Percentiles rank a stretch among this genome's conserved stretches.
These are phyloP conservation scores for Thymelicus acteon DNA, from an alignment of 2,888 invertebrate species.

Conservation along the genomic window DNA sequence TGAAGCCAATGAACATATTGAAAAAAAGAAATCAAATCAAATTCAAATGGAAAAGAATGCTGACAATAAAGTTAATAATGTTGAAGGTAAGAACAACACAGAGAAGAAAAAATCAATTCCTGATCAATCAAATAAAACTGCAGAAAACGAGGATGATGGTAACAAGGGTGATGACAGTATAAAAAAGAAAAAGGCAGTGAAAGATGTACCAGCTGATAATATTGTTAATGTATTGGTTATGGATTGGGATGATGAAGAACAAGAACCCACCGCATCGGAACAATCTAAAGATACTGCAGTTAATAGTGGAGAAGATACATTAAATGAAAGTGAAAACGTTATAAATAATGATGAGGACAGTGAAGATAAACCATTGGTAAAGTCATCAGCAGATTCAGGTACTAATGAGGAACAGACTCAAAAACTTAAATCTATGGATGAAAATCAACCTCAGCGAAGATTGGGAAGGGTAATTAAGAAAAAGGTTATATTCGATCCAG, in stretches of 20 bases:
- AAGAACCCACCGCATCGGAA: constrained; percentile 52
- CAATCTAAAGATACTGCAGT: constrained; percentile 38
- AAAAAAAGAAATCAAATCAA: constrained; percentile 43
- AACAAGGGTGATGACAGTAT: constrained; percentile 39
- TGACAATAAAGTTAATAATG: constrained; percentile 38
- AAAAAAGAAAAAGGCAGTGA: constrained; percentile 38
- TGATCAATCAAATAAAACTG: constrained; percentile 40
- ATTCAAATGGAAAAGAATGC: constrained; percentile 38
- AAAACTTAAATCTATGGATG: constrained; percentile 61
- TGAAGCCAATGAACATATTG: constrained; percentile 6
- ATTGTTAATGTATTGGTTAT: constrained; percentile 82
- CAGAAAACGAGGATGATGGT: constrained; percentile 38
- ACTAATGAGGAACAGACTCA: constrained; percentile 54
- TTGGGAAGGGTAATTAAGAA: constrained; percentile 87
- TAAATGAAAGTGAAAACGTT: constrained; percentile 52
- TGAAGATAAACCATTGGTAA: constrained; percentile 49
- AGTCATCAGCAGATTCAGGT: constrained; percentile 55
- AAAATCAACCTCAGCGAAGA: constrained; percentile 67
- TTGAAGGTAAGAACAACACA: constrained; percentile 44
- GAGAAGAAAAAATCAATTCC: constrained; percentile 43
- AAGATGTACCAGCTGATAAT: constrained; percentile 53
- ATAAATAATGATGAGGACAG: constrained; percentile 49
- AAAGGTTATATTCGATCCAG: constrained; percentile 91
- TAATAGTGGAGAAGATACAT: constrained; percentile 27
- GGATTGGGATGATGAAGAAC: constrained; percentile 80